Evolutionary conservation across 2,113 vertebrate species (phyloP), one percentile per base, ranked within the genome.

Genomic region (Pseudorhombus dupliciocellatus): DNA sequence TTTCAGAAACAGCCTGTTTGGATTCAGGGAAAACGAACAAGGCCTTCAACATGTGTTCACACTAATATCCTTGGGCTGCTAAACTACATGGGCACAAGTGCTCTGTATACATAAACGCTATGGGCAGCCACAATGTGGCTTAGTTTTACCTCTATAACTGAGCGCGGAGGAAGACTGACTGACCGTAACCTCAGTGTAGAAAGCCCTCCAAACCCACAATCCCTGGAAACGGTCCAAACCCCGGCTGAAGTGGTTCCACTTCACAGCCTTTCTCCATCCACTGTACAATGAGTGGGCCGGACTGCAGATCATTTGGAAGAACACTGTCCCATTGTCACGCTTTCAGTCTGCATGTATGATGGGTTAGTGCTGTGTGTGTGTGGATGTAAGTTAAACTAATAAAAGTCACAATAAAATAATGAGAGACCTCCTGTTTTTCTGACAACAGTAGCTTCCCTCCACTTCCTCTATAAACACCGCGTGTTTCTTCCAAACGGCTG

Each of bases 161-260:
- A 75, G 84, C 64, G 16, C 46, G 46, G 61, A 78, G 76, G 71
- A 77, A 61, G 77, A 67, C 81, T 69, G 85, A 83, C 78, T 77
- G 87, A 91, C 89, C 82, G 30, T 90, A 92, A 93, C 91, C 88
- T 91, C 90, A 88, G 80, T 12, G 59, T 30, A 75, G 77, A 83
- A 66, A 87, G 68, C 66, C 66, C 79, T 89, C 75, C 84, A 90
- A 91, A 91, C 79, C 90, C 92, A 90, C 92, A 91, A 79, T 85
- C 79, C 84, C 83, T 90, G 89, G 86, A 90, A 79, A 48, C 37
- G 1, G 57, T 86, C 85, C 88, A 90, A 86, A 18, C 42, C 5
- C 31, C 0, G 42, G 67, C 68, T 70, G 54, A 61, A 76, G 84
- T 53, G 73, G 44, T 68, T 70, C 80, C 80, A 87, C 84, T 87